Evolutionary conservation across 2,113 vertebrate species (phyloP), one percentile per base, ranked within the genome.

Genomic region (Rhynchopsitta pachyrhyncha): DNA sequence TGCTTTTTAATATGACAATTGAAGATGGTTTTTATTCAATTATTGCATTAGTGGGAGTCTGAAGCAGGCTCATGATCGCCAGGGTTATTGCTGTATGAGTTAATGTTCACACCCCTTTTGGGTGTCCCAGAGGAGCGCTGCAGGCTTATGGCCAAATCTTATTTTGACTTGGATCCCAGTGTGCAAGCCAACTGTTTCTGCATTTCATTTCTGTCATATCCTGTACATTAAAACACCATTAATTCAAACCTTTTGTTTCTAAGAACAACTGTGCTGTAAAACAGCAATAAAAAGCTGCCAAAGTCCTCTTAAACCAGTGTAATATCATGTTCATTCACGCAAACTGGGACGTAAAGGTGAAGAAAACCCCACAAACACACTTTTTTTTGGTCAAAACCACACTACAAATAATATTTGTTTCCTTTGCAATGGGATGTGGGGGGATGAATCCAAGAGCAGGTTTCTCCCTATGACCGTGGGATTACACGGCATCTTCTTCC

Each of bases 181-280:
- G 66, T 46, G 84, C 88, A 81, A 95, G 96, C 97, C 94, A 96
- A 93, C 92, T 92, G 94, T 95, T 97, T 92, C 97, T 82, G 71
- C 92, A 87, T 96, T 95, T 97, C 96, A 92, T 95, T 96, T 96
- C 97, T 96, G 96, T 96, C 91, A 75, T 93, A 94, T 97, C 97
- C 96, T 95, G 92, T 92, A 85, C 94, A 69, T 93, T 96, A 97
- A 97, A 97, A 96, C 85, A 66, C 86, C 95, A 85, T 95, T 93
- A 95, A 87, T 95, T 93, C 80, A 62, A 96, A 96, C 90, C 94
- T 96, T 97, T 96, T 93, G 96, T 97, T 95, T 96, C 76, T 37
- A 92, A 92, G 93, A 96, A 94, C 93, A 88, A 95, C 88, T 92
- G 86, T 18, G 57, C 94, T 79, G 44, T 88, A 92, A 92, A 92